Base-by-base conservation (phyloP, 2,888 invertebrate genomes). In the Margaritifera margaritifera region DNA sequence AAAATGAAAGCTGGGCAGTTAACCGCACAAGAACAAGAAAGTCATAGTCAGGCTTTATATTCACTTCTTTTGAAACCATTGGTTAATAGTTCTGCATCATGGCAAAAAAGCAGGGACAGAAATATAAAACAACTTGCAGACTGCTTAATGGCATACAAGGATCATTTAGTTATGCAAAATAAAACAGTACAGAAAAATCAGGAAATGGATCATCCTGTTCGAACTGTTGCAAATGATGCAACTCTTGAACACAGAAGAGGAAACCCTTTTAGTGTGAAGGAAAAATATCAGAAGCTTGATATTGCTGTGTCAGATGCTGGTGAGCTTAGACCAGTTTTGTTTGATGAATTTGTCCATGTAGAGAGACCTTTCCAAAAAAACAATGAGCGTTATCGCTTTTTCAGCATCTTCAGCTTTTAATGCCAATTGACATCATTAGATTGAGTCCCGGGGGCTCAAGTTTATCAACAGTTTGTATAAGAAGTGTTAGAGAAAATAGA, bases 261-360 rank as follows among this genome's bases (percentile, higher is more conserved):
- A 66, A 56, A 53, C 51, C 19, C n/a, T 62, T n/a, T 50, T 64
- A n/a, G 64, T 64, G 25, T 11, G 54, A 8, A 57, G 62, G 19
- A 58, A 61, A 22, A 31, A 31, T 60, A 61, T 50, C 51, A 58
- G 19, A 24, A 65, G 31, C 59, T 69, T 64, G 66, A 72, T 25
- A 4, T 22, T 6, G 64, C 15, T 55, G 42, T 68, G 2, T 53
- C 31, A 58, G 53, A 24, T 15, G 6, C 24, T 54, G 52, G 50
- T 57, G 31, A 51, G 19, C 53, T 57, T 20, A 42, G 27, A 20
- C 69, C 72, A n/a, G 57, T 66, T 31, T 22, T 72, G 51, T 66
- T 72, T 63, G 69, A 69, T 61, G 69, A 69, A 63, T 61, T 22
- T 61, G 31, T 42, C 15, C 63, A 68, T 58, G 22, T 69, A 42